phyloP scores from a whole-genome alignment of 2,113 vertebrate species.

The Apteryx mantelli region DNA sequence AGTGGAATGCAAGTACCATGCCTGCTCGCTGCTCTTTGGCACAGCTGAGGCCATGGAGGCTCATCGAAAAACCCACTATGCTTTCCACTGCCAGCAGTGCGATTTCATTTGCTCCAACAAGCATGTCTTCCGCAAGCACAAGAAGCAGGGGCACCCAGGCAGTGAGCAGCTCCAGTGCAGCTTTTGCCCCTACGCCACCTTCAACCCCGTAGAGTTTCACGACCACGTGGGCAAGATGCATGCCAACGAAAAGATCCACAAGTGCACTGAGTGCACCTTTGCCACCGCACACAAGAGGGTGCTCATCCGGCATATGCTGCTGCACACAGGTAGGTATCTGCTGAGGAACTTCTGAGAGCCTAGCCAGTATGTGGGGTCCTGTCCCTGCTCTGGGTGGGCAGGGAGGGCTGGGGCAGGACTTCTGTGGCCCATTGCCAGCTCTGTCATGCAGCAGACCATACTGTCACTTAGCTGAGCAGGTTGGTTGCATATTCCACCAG shows the following conservation, averaged over 20 bases:
- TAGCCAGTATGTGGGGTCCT: not conserved
- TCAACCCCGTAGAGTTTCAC: constrained; percentile 92
- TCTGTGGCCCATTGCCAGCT: not conserved
- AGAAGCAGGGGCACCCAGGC: constrained; percentile 89
- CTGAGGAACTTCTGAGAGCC: fast-evolving
- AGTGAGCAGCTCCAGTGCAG: constrained; percentile 82
- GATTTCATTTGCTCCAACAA: constrained; percentile 96
- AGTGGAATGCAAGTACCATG: constrained; percentile 88
- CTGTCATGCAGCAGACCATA: not conserved
- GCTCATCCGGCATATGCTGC: constrained; percentile 90
- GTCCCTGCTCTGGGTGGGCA: not conserved
- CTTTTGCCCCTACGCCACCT: constrained; percentile 90
- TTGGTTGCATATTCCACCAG: not conserved
- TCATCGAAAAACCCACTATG: constrained; percentile 89
- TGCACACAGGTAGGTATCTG: constrained; percentile 86
- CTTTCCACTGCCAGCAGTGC: constrained; percentile 94
- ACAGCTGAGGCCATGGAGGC: constrained; percentile 85
- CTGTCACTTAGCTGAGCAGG: not conserved
- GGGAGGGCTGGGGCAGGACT: not conserved
- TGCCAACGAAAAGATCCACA: constrained; percentile 93
- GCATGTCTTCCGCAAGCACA: constrained; percentile 88
- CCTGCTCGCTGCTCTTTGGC: constrained; percentile 86
- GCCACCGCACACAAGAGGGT: constrained; percentile 92
- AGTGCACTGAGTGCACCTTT: constrained; percentile 89
- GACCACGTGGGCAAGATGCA: constrained; percentile 92